Evolutionary conservation across 2,888 invertebrate genomes (phyloP), one percentile per base, ranked within the genome.

Genomic region (Pachycephus smyrnensis): DNA sequence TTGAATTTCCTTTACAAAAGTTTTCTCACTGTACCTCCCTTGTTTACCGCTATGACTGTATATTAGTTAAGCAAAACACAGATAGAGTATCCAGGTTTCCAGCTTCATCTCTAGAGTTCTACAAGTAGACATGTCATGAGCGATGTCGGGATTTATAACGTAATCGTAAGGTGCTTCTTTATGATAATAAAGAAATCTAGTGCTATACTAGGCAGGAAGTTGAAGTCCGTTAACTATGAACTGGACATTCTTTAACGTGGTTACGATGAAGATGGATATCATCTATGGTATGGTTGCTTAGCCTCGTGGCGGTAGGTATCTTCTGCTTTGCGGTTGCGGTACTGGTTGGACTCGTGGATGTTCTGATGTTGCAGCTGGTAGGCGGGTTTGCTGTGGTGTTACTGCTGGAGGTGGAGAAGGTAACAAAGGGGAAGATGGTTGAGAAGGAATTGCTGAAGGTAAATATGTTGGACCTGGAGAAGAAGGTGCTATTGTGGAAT

Each of bases 1-100:
- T 75, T 55, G 82, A 82, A 82, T 86, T 84, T 83, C 85, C 82
- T 85, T 85, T 81, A 85, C 80, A 77, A 83, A 81, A 35, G 33
- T 77, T 75, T 33, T 33, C 75, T 73, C 32, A 69, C 40, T 55
- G 55, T 55, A 55, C 55, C 76, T 75, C 33, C 36, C 23, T 68
- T 40, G 79, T 79, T 80, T 75, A 71, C 75, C 31, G 36, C 1
- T 23, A 6, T 80, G 75, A 9, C 79, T 80, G 35, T 6, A 68
- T 55, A 55, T 55, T 55, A 55, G 23, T 55, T 23, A 23, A 55
- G 55, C 2, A 55, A 55, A 55, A 9, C 23, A 2, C 55, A 23
- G 55, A 2, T 23, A 55, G 23, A 55, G 55, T 55, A 55, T 23
- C 9, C 55, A 55, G 3, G 15, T 23, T 55, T 55, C 55, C 55